Percentiles rank a stretch among this genome's conserved stretches.
Conservation (phyloP, 2,888 invertebrate species). For the Lasioglossum malachurum region DNA sequence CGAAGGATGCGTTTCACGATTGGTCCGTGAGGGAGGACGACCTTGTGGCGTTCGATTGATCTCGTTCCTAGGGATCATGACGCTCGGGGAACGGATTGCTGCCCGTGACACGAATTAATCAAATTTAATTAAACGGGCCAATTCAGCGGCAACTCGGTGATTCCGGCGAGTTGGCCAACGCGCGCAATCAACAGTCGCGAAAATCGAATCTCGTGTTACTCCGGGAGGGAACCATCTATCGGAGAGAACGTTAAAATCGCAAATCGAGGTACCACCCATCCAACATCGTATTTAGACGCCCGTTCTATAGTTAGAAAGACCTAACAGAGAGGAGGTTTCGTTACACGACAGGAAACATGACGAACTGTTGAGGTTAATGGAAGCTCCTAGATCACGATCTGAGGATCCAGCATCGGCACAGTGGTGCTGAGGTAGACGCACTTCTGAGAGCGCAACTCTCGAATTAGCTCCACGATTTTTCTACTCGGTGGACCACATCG, state of each 20-base stretch:
- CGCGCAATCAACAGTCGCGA: constrained; percentile 18
- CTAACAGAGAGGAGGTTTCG: not conserved
- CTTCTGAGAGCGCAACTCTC: not conserved
- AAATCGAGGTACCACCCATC: constrained; percentile 2
- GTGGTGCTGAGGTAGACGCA: constrained; percentile 29
- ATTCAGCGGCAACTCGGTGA: constrained; percentile 16
- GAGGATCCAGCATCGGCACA: constrained; percentile 29
- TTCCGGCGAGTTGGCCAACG: constrained; percentile 5
- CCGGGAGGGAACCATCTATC: not conserved
- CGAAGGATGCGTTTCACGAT: not conserved
- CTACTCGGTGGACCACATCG: not conserved
- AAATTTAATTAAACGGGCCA: constrained; percentile 46
- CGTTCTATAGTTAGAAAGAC: not conserved
- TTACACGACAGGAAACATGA: constrained; percentile 32
- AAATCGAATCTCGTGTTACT: constrained; percentile 11
- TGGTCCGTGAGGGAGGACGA: not conserved
- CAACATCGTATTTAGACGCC: not conserved
- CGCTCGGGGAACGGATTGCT: not conserved
- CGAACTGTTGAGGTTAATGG: constrained; percentile 3
- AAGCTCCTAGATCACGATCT: not conserved
- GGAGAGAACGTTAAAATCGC: constrained; percentile 9
- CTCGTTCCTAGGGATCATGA: not conserved
- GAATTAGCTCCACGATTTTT: not conserved
- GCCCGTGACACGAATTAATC: constrained; percentile 32
- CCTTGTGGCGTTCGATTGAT: not conserved